Base-by-base conservation (phyloP, 2,888 invertebrate species). In the Nipponacmea schrenckii region DNA sequence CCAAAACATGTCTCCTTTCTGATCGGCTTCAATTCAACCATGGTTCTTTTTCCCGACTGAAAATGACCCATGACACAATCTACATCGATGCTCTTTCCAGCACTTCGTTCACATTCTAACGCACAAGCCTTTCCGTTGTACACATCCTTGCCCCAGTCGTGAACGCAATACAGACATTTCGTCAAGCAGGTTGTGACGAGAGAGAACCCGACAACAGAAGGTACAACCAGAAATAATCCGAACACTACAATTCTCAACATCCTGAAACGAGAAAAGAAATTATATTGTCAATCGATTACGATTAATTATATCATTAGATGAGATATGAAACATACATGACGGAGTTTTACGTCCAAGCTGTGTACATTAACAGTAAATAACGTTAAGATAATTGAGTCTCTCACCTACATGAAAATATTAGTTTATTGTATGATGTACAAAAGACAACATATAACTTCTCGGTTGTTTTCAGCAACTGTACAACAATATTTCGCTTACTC, bases 71-170 rank as follows among this genome's bases (percentile, higher is more conserved):
- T 75, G 50, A 74, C 72, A 63, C 82, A 82, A 39, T 79, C 76
- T 8, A 70, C 69, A 69, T 82, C 81, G 10, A 80, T 73, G 68
- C 79, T 80, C 20, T 72, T 67, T 5, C 82, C 82, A 50, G 75
- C 74, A 66, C 78, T 79, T 68, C 75, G 56, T 2, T 77, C 79
- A 72, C 82, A 82, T 70, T 77, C 79, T 17, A 76, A 74, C 4
- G 81, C 82, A 72, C 82, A 82, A 44, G 69, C 72, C 67, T 77
- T 73, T 2, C 82, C 82, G 66, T 82, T 79, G 73, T 80, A 82
- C 7, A 82, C 71, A 14, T 77, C 74, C 27, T 79, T 79, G 45
- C 82, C 81, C 78, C 80, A 81, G 15, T 78, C 74, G 45, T 77
- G 71, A n/a, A 82, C 79, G 67, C 82, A 82, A 56, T 75, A 74